Evolutionary conservation across 2,113 vertebrate genomes (phyloP), one percentile per base, ranked within the genome.

Genomic region (Dermatemys mawii): DNA sequence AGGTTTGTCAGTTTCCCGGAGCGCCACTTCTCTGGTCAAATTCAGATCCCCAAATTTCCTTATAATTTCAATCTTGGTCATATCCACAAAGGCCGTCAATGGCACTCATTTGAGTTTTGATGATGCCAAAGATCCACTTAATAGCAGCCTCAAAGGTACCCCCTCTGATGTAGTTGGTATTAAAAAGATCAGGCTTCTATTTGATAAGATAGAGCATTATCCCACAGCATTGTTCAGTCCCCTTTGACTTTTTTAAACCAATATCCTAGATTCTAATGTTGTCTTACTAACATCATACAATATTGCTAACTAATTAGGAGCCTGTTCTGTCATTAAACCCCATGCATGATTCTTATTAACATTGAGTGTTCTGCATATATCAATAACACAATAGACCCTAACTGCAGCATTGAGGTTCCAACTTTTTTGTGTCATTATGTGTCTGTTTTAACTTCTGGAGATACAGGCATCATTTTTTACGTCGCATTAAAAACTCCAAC

Each of bases 251-350:
- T 95, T 24, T 35, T 90, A 73, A 87, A 91, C 84, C 86, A 70
- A 38, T 38, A 11, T 70, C n/a, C n/a, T 70, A 8, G 35, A 38
- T 70, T 75, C 46, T 73, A 5, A 11, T 81, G 29, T 91, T 89
- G 55, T 6, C 78, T 83, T 93, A 93, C 93, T 96, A 96, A 95
- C 83, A 82, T 88, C 80, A 84, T 55, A 13, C 87, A 87, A 85
- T 94, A 92, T 78, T 88, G 50, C 41, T 1, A 16, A 10, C n/a
- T 91, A 50, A 83, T 83, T 38, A 60, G 76, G 55, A 73, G 88
- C n/a, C 81, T 95, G 83, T 91, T 81, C 75, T 93, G 0, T 84
- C 79, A 86, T 93, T 84, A 80, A 14, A 35, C 67, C 75, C 91
- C 46, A 87, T 92, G 81, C 78, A 86, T 96, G 92, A 46, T 44